Evolutionary conservation across 2,797 vertebrate genomes (phyloP).

Genomic region (Tenualosa thibaudeaui): DNA sequence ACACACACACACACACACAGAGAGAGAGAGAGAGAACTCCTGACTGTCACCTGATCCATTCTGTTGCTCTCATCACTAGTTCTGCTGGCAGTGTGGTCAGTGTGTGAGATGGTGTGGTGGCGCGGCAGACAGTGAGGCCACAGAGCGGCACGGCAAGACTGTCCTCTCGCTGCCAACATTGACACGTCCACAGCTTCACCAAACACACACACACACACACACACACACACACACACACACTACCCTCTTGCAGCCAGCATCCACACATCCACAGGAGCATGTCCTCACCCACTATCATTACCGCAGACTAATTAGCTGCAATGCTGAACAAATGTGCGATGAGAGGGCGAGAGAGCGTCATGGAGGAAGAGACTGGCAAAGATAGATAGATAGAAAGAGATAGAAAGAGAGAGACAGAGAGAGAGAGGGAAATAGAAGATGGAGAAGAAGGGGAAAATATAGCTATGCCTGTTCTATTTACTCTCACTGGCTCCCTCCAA

Average conservation of each 20-base stretch:
- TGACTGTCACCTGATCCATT: background rate
- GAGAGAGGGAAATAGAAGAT: background rate
- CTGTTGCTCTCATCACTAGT: background rate
- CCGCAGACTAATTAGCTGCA: background rate
- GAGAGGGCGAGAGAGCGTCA: background rate
- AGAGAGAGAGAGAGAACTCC: background rate
- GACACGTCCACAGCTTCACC: conserved; percentile 13
- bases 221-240: conserved; percentile 23
- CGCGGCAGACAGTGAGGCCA: no score
- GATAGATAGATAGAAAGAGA: background rate
- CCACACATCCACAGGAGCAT: background rate
- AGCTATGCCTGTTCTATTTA: conserved; percentile 13
- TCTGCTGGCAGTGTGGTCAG: no score
- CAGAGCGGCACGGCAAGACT: no score
- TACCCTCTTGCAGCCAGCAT: no score
- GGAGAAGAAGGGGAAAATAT: background rate
- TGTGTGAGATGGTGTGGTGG: no score
- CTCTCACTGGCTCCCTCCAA: background rate
- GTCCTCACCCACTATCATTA: background rate
- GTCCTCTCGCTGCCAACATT: background rate
- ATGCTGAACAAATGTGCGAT: background rate
- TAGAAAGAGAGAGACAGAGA: background rate
- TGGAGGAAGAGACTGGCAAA: background rate
- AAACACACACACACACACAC: conserved; percentile 28
- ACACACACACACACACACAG: background rate